These are phyloP conservation scores for Neoseiulus cucumeris DNA, from an alignment of 1,140 invertebrate genomes.

Conservation along the genomic window DNA sequence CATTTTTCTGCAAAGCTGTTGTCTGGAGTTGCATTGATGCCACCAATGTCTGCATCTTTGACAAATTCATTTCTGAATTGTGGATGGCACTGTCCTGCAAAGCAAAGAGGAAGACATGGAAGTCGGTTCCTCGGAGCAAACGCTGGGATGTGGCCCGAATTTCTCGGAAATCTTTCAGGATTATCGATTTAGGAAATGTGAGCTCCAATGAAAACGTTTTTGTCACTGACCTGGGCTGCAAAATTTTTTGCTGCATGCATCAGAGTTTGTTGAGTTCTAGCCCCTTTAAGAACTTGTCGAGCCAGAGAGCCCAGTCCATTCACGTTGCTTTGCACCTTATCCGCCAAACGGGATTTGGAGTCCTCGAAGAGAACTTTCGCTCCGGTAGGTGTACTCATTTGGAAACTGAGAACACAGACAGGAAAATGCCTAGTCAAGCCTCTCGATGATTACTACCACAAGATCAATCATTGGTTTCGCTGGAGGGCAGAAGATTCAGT, in stretches of 20 bases:
- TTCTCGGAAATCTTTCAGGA: too few species aligned
- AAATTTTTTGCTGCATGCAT: background rate
- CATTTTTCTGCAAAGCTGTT: background rate
- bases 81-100: background rate
- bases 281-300: background rate
- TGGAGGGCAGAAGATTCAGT: too few species aligned
- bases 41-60: background rate
- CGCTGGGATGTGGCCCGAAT: too few species aligned
- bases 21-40: constrained; percentile 8
- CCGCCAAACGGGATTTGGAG: background rate
- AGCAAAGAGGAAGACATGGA: background rate
- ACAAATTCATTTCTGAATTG: constrained; percentile 4
- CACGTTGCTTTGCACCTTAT: background rate
- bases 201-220: background rate
- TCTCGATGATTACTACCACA: too few species aligned
- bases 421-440: too few species aligned
- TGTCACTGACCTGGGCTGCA: background rate
- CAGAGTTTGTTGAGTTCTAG: background rate
- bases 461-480: too few species aligned
- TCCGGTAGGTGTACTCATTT: background rate
- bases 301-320: background rate
- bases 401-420: too few species aligned
- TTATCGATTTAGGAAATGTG: too few species aligned
- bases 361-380: constrained; percentile 7
- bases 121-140: too few species aligned